phyloP scores from a whole-genome alignment of 2,113 vertebrate species.

The Ceratotherium simum region DNA sequence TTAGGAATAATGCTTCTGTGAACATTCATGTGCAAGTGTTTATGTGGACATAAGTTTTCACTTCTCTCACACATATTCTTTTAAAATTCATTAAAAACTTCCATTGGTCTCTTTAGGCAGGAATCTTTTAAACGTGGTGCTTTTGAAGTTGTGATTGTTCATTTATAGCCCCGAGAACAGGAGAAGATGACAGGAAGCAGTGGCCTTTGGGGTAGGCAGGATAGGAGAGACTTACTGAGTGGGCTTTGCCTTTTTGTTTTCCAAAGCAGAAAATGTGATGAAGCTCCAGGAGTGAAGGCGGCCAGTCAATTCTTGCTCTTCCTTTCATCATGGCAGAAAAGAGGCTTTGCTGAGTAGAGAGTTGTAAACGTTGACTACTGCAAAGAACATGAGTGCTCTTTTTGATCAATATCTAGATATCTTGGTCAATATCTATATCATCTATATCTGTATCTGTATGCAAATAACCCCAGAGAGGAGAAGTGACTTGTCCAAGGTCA shows the following conservation, averaged over 20 bases:
- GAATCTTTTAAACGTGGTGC: background rate
- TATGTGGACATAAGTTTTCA: background rate
- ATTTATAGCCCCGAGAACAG: background rate
- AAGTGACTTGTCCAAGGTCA: background rate
- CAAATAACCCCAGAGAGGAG: background rate
- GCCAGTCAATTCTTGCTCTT: background rate
- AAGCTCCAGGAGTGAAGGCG: no score
- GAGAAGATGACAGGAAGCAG: background rate
- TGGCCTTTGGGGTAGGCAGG: background rate
- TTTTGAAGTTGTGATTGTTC: background rate
- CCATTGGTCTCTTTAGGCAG: background rate
- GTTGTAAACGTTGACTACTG: background rate
- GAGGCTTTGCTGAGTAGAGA: background rate
- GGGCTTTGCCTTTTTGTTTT: background rate
- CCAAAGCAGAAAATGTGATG: background rate
- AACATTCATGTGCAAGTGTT: background rate
- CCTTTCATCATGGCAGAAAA: background rate
- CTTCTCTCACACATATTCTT: background rate
- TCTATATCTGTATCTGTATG: background rate
- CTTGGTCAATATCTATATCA: background rate
- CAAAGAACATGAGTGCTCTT: background rate
- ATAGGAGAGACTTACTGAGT: background rate
- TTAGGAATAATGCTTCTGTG: background rate
- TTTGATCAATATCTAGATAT: background rate
- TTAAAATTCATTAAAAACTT: background rate